Conservation (phyloP, 1,140 invertebrate species). For the Drosophila pectinifera region DNA sequence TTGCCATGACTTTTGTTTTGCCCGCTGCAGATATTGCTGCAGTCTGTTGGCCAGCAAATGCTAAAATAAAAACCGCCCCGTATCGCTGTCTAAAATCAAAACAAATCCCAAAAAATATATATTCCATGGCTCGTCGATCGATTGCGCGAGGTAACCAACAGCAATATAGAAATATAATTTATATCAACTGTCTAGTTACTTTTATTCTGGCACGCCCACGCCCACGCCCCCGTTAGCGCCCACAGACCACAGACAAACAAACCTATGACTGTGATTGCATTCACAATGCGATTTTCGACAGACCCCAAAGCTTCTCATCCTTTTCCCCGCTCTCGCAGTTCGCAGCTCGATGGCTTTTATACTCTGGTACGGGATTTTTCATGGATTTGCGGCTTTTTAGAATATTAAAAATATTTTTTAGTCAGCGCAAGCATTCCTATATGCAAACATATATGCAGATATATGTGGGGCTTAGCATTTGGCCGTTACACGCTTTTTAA, state of each 20-base stretch:
- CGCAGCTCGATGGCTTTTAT: conserved; percentile 30
- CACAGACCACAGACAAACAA: conserved; percentile 46
- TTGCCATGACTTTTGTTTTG: conserved; percentile 58
- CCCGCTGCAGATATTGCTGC: conserved; percentile 65
- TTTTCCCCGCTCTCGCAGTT: conserved; percentile 13
- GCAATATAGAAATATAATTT: conserved; percentile 75
- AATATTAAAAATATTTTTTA: conserved; percentile 79
- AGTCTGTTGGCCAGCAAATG: conserved; percentile 61
- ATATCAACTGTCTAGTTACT: conserved; percentile 70
- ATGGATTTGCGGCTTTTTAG: conserved; percentile 81
- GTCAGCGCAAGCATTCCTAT: conserved; percentile 2
- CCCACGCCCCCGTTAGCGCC: not conserved
- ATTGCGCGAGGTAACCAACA: conserved; percentile 58
- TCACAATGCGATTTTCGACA: conserved; percentile 54
- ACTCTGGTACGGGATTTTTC: conserved; percentile 59
- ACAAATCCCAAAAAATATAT: conserved; percentile 56
- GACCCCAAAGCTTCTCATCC: conserved; percentile 15
- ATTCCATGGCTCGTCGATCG: conserved; percentile 35
- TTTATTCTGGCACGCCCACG: conserved; percentile 36
- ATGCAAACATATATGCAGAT: not conserved
- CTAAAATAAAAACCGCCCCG: conserved; percentile 67
- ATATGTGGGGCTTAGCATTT: conserved; percentile 45
- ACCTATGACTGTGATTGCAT: conserved; percentile 67
- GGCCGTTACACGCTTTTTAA: conserved; percentile 78
- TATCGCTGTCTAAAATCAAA: conserved; percentile 72